These are phyloP conservation scores for Cheilosia soror DNA, from an alignment of 2,888 invertebrate species.

Conservation along the genomic window DNA sequence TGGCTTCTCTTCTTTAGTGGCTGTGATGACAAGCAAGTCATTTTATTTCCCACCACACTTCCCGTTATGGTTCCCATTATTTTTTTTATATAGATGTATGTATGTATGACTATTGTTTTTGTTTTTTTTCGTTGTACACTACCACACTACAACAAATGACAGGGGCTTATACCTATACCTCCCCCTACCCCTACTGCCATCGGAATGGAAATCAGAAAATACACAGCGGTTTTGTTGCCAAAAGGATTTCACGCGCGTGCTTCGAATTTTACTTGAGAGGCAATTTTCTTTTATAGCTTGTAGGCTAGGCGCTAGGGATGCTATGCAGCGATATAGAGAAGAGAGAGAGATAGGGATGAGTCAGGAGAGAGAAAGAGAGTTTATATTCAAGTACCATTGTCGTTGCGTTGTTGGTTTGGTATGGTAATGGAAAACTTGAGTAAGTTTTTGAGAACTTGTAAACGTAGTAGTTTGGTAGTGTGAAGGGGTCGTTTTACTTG, in stretches of 20 bases:
- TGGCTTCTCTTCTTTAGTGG: neutral
- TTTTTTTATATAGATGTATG: too few species aligned
- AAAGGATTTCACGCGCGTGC: slow-evolving; percentile 71
- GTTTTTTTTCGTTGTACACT: slow-evolving; percentile 50
- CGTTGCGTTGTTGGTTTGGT: slow-evolving; percentile 27
- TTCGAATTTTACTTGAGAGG: slow-evolving; percentile 72
- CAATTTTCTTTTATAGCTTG: slow-evolving; percentile 54
- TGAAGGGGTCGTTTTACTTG: slow-evolving; percentile 37
- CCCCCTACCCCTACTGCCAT: slow-evolving; percentile 19
- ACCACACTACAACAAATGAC: slow-evolving; percentile 44
- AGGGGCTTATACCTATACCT: slow-evolving; percentile 37
- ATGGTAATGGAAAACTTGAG: slow-evolving; percentile 23
- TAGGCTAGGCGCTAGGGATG: neutral
- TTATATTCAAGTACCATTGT: neutral
- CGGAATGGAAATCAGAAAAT: slow-evolving; percentile 62
- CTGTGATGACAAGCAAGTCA: slow-evolving; percentile 67
- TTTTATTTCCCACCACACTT: slow-evolving; percentile 69
- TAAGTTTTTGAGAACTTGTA: slow-evolving; percentile 40
- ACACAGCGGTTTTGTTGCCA: slow-evolving; percentile 60
- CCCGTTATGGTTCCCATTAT: slow-evolving; percentile 57
- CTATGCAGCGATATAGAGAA: neutral
- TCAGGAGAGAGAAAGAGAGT: slow-evolving; percentile 8
- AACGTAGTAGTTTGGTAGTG: slow-evolving; percentile 31
- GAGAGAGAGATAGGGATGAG: neutral
- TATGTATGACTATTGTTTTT: slow-evolving; percentile 10